A percentile compares a stretch with the other conserved stretches of the same genome.
Evolutionary conservation across 1,140 invertebrate genomes (phyloP).

Genomic region (Dendrolimus punctatus): DNA sequence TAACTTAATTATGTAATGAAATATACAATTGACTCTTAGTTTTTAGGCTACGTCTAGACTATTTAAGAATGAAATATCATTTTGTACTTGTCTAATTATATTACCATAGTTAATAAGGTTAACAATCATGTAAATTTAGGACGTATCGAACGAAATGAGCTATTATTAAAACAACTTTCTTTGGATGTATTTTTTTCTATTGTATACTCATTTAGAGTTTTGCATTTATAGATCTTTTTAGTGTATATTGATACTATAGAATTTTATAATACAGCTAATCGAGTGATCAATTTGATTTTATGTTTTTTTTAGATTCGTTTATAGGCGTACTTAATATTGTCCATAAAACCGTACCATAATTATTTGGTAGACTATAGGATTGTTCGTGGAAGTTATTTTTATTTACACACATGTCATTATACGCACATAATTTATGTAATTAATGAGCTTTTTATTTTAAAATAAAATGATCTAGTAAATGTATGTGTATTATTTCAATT

Average conservation of each 20-base stretch:
- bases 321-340: conserved; percentile 61
- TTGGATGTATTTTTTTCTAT: conserved; percentile 68
- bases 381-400: conserved; percentile 40
- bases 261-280: conserved; percentile 43
- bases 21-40: conserved; percentile 66
- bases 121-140: conserved; percentile 61
- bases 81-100: conserved; percentile 69
- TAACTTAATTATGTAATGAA: conserved; percentile 40
- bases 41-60: conserved; percentile 61
- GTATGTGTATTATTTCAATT: conserved; percentile 19
- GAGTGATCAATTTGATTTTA: conserved; percentile 23
- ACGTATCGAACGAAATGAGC: conserved; percentile 59
- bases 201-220: conserved; percentile 64
- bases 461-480: conserved; percentile 61
- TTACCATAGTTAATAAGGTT: conserved; percentile 65
- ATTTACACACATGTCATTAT: conserved; percentile 44
- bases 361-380: conserved; percentile 30
- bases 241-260: conserved; percentile 42
- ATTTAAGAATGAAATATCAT: conserved; percentile 68
- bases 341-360: conserved; percentile 49
- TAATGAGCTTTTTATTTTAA: conserved; percentile 62
- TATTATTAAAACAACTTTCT: conserved; percentile 51
- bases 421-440: conserved; percentile 68
- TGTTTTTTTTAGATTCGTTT: conserved; percentile 33
- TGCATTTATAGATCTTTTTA: conserved; percentile 71